Conservation (phyloP, 2,113 vertebrate genomes). For the Pogonocichla stellata region DNA sequence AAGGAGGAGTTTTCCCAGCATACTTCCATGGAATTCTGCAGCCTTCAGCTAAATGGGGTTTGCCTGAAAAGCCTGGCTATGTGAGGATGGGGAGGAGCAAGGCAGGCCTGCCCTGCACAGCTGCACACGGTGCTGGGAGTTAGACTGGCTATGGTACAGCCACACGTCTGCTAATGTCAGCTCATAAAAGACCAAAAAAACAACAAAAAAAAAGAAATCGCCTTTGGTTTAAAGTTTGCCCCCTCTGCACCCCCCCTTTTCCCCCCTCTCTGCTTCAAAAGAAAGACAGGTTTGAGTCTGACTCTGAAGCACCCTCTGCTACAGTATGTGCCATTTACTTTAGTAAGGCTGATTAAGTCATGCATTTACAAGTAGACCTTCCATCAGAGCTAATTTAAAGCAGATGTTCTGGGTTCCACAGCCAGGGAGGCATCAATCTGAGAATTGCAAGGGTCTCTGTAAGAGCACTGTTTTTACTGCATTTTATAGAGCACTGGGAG, state of each 20-base stretch:
- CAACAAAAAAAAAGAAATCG: neutral
- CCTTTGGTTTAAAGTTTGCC: slow-evolving; percentile 67
- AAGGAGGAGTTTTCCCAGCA: neutral
- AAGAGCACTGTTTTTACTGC: slow-evolving; percentile 61
- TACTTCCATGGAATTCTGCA: accelerated
- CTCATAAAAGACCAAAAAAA: slow-evolving; percentile 27
- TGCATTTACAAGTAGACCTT: slow-evolving; percentile 80
- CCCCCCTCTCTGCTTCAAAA: slow-evolving; percentile 64
- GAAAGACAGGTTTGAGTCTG: slow-evolving; percentile 70
- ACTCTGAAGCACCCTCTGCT: slow-evolving; percentile 65
- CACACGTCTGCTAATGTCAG: slow-evolving; percentile 62
- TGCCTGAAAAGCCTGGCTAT: neutral
- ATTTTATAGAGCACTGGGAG: slow-evolving; percentile 56
- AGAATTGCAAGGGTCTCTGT: slow-evolving; percentile 48
- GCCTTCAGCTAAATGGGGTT: neutral
- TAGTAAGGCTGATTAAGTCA: slow-evolving; percentile 79
- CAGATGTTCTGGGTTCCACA: slow-evolving; percentile 76
- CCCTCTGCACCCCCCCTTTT: neutral
- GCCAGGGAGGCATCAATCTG: slow-evolving; percentile 65
- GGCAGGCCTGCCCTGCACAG: slow-evolving; percentile 8
- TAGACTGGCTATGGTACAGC: slow-evolving; percentile 54
- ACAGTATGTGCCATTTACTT: slow-evolving; percentile 74
- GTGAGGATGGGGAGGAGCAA: neutral
- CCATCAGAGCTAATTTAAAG: slow-evolving; percentile 77
- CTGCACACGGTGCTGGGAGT: slow-evolving; percentile 20